Conservation (phyloP, 2,113 vertebrate species). For the Corvus cornix region DNA sequence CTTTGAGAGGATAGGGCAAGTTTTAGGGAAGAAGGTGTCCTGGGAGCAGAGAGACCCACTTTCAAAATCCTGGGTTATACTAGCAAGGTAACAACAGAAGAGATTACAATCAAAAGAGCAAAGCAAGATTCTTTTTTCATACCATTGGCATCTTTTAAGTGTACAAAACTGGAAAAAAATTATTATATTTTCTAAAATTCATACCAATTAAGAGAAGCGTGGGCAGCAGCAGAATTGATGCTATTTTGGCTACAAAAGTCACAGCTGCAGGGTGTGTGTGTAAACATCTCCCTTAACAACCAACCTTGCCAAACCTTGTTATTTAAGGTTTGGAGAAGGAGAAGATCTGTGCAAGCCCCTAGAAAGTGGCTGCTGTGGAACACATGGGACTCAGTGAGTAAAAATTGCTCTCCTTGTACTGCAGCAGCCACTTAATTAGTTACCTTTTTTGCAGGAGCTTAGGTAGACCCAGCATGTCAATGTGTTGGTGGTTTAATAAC, state of each 20-base stretch:
- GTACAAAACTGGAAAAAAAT: background rate
- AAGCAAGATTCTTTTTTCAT: background rate
- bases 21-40: background rate
- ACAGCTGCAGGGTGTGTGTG: rapidly evolving
- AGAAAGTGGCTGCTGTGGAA: background rate
- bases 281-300: background rate
- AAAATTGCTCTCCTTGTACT: background rate
- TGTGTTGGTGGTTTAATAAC: background rate
- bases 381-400: rapidly evolving
- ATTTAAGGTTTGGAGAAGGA: background rate
- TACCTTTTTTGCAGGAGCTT: background rate
- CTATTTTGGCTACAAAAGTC: background rate
- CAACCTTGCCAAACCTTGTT: rapidly evolving
- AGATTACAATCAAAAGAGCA: background rate
- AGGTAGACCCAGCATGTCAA: background rate
- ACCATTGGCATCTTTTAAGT: background rate
- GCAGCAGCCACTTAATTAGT: background rate
- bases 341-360: background rate
- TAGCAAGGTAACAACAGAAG: background rate
- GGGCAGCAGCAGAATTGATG: background rate
- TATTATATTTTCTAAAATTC: background rate
- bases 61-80: background rate
- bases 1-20: background rate
- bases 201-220: background rate
- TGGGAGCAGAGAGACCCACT: background rate